Percentiles rank a stretch among this genome's conserved stretches.
These are phyloP conservation scores for Acronicta psi DNA, from an alignment of 2,888 invertebrate species.

Conservation along the genomic window DNA sequence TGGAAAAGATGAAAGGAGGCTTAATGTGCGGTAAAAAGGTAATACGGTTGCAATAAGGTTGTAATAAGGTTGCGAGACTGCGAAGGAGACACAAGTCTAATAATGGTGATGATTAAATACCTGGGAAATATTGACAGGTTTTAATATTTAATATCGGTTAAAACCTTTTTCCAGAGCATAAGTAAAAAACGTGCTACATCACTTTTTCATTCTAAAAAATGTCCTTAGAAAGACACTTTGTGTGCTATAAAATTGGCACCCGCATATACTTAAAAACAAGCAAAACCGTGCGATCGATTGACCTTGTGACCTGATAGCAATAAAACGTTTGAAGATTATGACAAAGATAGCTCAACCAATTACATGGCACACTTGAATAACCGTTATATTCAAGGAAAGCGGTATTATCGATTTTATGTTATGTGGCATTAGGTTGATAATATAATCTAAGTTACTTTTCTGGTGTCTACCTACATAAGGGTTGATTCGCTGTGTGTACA, in stretches of 20 bases:
- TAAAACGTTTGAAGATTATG: slow-evolving; percentile 42
- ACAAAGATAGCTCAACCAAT: slow-evolving; percentile 30
- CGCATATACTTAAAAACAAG: slow-evolving; percentile 35
- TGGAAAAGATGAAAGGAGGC: not conserved
- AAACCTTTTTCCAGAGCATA: no score
- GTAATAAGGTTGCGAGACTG: no score
- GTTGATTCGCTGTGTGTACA: no score
- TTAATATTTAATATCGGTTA: no score
- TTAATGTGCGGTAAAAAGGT: no score
- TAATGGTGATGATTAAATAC: no score
- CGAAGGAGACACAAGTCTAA: no score
- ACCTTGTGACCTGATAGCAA: slow-evolving; percentile 35
- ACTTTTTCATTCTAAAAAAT: not conserved
- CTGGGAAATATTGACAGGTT: no score
- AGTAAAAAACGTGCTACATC: no score
- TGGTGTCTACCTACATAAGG: no score
- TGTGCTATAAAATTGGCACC: slow-evolving; percentile 37
- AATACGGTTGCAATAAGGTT: no score
- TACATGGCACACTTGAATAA: slow-evolving; percentile 9
- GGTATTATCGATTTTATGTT: not conserved
- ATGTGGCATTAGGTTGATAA: not conserved
- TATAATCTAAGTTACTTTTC: no score
- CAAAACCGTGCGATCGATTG: slow-evolving; percentile 37
- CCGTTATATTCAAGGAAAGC: slow-evolving; percentile 1
- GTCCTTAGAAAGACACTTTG: not conserved